phyloP scores from a whole-genome alignment of 1,140 invertebrate genomes.

The Acarapis woodi region DNA sequence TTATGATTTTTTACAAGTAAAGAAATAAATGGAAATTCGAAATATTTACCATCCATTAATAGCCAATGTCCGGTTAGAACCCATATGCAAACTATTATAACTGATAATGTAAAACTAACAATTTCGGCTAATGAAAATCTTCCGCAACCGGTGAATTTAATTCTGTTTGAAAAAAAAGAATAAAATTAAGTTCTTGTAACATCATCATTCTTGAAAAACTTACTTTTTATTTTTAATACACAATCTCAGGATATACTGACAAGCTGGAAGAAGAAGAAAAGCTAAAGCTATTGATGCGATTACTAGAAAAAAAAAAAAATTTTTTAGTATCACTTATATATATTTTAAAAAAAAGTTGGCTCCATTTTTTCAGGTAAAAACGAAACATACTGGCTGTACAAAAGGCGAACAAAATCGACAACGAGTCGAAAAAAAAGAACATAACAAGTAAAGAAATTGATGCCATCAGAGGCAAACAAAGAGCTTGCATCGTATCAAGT shows the following conservation, averaged over 20 bases:
- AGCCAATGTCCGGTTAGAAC: slow-evolving; percentile 89
- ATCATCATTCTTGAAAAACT: slow-evolving; percentile 6
- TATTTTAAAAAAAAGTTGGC: no score
- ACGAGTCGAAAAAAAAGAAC: slow-evolving; percentile 97
- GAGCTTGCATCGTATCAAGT: slow-evolving; percentile 78
- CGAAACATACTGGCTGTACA: slow-evolving; percentile 61
- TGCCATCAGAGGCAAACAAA: slow-evolving; percentile 79
- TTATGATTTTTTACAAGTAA: background rate
- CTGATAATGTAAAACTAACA: slow-evolving; percentile 62
- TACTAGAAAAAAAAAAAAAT: slow-evolving; percentile 34
- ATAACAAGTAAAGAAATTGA: slow-evolving; percentile 81
- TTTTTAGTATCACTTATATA: no score
- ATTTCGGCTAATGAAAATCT: slow-evolving; percentile 74
- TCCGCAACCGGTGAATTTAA: slow-evolving; percentile 66
- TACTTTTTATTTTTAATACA: slow-evolving; percentile 34
- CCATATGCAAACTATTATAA: slow-evolving; percentile 83
- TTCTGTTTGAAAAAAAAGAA: slow-evolving; percentile 21
- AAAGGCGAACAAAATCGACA: slow-evolving; percentile 86
- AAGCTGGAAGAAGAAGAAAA: slow-evolving; percentile 80
- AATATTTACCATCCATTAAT: slow-evolving; percentile 61
- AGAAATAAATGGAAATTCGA: background rate
- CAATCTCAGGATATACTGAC: slow-evolving; percentile 70
- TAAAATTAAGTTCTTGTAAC: background rate
- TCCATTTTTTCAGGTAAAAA: background rate
- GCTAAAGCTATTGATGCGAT: slow-evolving; percentile 84